Base-by-base conservation (phyloP, 2,113 vertebrate genomes). In the Poecilia latipinna region DNA sequence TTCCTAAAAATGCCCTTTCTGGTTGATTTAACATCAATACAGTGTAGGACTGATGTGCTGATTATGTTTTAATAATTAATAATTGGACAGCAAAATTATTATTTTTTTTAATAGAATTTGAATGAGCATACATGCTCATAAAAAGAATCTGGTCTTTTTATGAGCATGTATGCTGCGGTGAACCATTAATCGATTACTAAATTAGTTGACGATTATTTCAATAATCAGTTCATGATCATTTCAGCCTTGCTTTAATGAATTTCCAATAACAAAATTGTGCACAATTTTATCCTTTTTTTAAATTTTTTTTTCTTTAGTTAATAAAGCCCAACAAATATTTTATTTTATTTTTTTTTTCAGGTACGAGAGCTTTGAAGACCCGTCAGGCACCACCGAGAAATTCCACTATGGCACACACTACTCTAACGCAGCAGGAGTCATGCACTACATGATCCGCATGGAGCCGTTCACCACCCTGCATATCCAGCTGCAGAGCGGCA, bases 361-460 rank as follows among this genome's bases (percentile, higher is more conserved):
- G 87, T 99, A 96, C 0, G 98, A 99, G 93, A 99, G 97, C 91
- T 99, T 99, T 1, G 98, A 99, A 88, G 98, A 99, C 87, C 93
- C 98, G 2, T 95, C 96, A 0, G 97, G 98, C 88, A 96, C 95
- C 0, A 96, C 96, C 0, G 96, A 99, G 89, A 99, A 97, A 93
- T 99, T 99, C 91, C 98, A 99, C 93, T 99, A 99, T 0, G 98
- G 98, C 79, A 99, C 98, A 1, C 98, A 99, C 95, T 99, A 99
- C 93, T 99, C 98, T 72, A 99, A 99, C 1, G 97, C 98, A 0
- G 97, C 98, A 0, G 98, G 98, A 0, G 98, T 99, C 90, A 99
- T 99, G 98, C 98, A 99, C 95, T 99, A 99, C 96, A 95, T 99
- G 96, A 99, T 99, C 92, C 97, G 98, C 63, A 95, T 95, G 31